Percentiles rank a stretch among this genome's conserved stretches.
Conservation (phyloP, 2,113 vertebrate genomes). For the Ariopsis seemanni region DNA sequence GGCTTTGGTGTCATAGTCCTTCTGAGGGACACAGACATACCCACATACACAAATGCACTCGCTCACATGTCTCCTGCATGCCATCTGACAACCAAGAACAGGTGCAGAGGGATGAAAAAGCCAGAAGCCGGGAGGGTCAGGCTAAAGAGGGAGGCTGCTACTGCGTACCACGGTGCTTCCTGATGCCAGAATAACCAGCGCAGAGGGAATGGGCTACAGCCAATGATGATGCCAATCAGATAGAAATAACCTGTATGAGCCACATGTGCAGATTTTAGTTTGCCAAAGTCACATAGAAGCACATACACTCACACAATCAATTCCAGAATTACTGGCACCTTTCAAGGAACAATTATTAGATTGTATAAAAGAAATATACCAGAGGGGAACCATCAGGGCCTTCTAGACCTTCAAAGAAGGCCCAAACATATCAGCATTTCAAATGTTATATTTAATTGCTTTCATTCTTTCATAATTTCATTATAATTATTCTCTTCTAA, state of each 20-base stretch:
- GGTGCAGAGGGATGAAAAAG: slow-evolving; percentile 65
- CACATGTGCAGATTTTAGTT: background rate
- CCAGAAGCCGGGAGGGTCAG: slow-evolving; percentile 50
- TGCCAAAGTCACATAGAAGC: background rate
- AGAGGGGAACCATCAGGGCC: no score
- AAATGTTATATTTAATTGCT: no score
- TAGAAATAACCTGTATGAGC: slow-evolving; percentile 4
- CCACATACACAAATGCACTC: background rate
- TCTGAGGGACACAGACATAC: slow-evolving; percentile 41
- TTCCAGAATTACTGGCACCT: background rate
- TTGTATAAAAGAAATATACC: background rate
- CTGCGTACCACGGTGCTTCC: background rate
- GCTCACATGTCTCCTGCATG: slow-evolving; percentile 46
- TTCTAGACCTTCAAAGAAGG: no score
- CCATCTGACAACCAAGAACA: slow-evolving; percentile 68
- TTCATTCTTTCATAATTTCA: no score
- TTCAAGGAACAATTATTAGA: background rate
- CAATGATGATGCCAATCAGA: slow-evolving; percentile 14
- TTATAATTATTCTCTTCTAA: no score
- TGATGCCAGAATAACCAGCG: slow-evolving; percentile 13
- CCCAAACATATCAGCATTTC: no score
- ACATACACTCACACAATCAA: background rate
- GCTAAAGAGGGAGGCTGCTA: slow-evolving; percentile 50
- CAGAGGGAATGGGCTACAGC: slow-evolving; percentile 9
- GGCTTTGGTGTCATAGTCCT: background rate